Conservation (phyloP, 1,140 invertebrate genomes). For the Euura lappo region DNA sequence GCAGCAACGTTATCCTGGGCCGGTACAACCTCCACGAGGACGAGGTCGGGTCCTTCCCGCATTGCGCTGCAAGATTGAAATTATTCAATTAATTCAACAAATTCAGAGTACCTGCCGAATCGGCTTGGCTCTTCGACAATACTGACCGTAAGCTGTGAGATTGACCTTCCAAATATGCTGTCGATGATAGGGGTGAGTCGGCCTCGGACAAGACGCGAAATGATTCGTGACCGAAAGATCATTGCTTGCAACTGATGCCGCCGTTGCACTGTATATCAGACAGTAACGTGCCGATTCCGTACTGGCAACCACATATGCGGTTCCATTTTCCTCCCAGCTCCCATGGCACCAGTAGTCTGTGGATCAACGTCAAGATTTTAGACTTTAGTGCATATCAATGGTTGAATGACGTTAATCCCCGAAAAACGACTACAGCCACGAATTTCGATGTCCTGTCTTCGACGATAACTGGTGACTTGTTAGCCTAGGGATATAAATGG, state of each 20-base stretch:
- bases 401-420: no score
- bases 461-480: no score
- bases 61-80: constrained; percentile 43
- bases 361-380: constrained; percentile 29
- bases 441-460: no score
- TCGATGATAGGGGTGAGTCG: constrained; percentile 42
- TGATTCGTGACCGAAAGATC: constrained; percentile 53
- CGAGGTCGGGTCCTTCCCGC: constrained; percentile 44
- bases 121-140: neutral
- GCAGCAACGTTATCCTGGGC: constrained; percentile 28
- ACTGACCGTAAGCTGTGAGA: constrained; percentile 55
- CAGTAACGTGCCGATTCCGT: constrained; percentile 56
- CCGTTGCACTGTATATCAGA: constrained; percentile 53
- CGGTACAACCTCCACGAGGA: constrained; percentile 46
- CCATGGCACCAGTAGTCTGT: constrained; percentile 73
- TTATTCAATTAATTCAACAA: neutral
- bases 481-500: no score
- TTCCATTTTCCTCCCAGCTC: constrained; percentile 71
- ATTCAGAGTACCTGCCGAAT: no score
- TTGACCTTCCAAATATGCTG: constrained; percentile 54
- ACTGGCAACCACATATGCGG: constrained; percentile 70
- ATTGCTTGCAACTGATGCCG: constrained; percentile 35
- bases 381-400: neutral
- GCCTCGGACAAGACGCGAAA: constrained; percentile 55
- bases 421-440: no score